Percentiles rank a stretch among this genome's conserved stretches.
Conservation (phyloP, 2,797 vertebrate species). For the Selene dorsalis region DNA sequence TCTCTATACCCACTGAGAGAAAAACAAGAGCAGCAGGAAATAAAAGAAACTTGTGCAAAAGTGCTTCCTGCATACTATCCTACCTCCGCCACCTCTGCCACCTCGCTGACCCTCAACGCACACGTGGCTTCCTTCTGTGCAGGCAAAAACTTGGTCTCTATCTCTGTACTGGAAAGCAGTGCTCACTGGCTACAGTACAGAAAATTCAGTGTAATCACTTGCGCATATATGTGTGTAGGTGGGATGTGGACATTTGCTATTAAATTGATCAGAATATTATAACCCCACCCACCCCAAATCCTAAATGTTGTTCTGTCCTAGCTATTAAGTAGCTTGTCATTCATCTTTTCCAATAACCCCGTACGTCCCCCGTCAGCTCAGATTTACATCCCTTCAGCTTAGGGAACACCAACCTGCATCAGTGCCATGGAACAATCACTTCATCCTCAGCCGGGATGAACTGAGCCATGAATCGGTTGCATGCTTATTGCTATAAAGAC, state of each 20-base stretch:
- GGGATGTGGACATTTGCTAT: constrained; percentile 66
- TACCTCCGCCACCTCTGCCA: constrained; percentile 31
- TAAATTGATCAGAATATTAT: constrained; percentile 70
- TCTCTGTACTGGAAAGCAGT: constrained; percentile 73
- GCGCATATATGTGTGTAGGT: constrained; percentile 56
- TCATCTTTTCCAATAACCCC: constrained; percentile 65
- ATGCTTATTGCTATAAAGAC: constrained; percentile 98
- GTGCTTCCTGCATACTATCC: constrained; percentile 78
- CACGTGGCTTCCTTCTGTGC: constrained; percentile 62
- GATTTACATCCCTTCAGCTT: constrained; percentile 60
- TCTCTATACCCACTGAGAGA: constrained; percentile 67
- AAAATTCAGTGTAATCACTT: constrained; percentile 85
- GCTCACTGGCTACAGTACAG: constrained; percentile 81
- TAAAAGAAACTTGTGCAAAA: constrained; percentile 86
- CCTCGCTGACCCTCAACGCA: constrained; percentile 4
- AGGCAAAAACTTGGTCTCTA: constrained; percentile 69
- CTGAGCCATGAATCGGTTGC: constrained; percentile 90
- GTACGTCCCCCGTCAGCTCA: constrained; percentile 65
- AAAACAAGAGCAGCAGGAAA: constrained; percentile 80
- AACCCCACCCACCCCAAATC: constrained; percentile 58
- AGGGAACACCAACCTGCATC: constrained; percentile 78
- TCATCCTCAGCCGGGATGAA: constrained; percentile 88
- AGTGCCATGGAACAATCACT: constrained; percentile 86
- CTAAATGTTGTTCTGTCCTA: constrained; percentile 69
- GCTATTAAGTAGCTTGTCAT: constrained; percentile 76